Base-by-base conservation (phyloP, 1,140 invertebrate species). In the Drosophila bipectinata region DNA sequence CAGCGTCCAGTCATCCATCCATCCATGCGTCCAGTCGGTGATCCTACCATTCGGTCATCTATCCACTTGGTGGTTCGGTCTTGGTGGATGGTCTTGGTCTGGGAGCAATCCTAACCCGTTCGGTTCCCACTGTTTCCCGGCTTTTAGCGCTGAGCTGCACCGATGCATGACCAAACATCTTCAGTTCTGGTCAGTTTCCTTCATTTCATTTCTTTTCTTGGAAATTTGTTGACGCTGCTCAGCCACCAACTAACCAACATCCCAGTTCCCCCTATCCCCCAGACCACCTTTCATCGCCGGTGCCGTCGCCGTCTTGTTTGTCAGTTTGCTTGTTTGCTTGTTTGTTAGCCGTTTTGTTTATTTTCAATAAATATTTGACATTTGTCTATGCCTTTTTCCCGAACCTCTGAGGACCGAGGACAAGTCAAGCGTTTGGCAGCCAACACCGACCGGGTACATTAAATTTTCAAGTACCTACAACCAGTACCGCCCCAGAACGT, bases 301-400 rank as follows among this genome's bases (percentile, higher is more conserved):
- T 56, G 59, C 60, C 67, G 51, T 66, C 71, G 59, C 59, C 73
- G 72, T 67, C 82, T 76, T 87, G 83, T 88, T 87, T 87, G 82
- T 87, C 79, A 72, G 82, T 76, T 88, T 87, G 82, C 88, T 47
- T 47, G 82, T 76, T 88, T 87, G 82, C 88, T 47, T 47, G 77
- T 83, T 78, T 82, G 79, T 85, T 81, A 81, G 68, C 39, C 44
- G 74, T 63, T 52, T 63, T 88, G 83, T 87, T 87, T 82, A 79
- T 88, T 83, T 87, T 89, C 79, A 87, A 87, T 87, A 87, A 87
- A 87, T 87, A 87, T 87, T 87, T 87, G 83, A 88, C 83, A 87
- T 87, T 88, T 88, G 83, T 87, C 83, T 87, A 87, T 87, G 83
- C 75, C 74, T 88, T 87, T 74, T 87, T 77, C 75, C 82, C 63